Percentiles rank a stretch among this genome's conserved stretches.
These are phyloP conservation scores for Eupsittula cactorum DNA, from an alignment of 2,113 vertebrate genomes.

Conservation along the genomic window DNA sequence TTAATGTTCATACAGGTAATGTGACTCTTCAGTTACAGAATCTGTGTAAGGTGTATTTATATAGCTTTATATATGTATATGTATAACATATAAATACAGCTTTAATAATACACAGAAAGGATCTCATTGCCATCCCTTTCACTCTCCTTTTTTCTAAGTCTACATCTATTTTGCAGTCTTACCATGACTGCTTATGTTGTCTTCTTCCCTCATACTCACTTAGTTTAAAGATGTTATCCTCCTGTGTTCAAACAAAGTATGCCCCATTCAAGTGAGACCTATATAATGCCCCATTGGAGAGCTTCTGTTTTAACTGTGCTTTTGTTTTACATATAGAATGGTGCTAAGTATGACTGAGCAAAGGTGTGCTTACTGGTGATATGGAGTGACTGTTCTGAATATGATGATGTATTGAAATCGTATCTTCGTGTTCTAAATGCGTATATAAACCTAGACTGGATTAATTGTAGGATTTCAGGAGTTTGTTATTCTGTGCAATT, in stretches of 20 bases:
- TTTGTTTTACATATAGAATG: neutral
- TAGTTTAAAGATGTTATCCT: neutral
- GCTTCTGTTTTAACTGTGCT: neutral
- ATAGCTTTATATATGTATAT: neutral
- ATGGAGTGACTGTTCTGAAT: neutral
- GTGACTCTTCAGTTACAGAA: neutral
- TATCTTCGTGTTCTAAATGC: neutral
- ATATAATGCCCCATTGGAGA: neutral
- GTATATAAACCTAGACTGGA: neutral
- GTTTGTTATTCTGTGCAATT: neutral
- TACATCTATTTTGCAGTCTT: rapidly evolving
- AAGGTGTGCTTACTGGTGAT: neutral
- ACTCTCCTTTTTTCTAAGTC: neutral
- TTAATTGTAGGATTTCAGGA: neutral
- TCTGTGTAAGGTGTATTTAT: neutral
- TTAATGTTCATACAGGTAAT: too few relatives aligned
- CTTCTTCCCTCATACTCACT: neutral
- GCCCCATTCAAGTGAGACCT: neutral
- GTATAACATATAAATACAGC: neutral
- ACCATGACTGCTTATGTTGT: neutral
- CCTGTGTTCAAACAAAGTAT: neutral
- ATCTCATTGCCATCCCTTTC: neutral
- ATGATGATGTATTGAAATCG: neutral
- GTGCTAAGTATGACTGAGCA: neutral
- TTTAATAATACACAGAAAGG: neutral